Evolutionary conservation across 2,888 invertebrate genomes (phyloP).

Genomic region (Heteromurus nitidus): DNA sequence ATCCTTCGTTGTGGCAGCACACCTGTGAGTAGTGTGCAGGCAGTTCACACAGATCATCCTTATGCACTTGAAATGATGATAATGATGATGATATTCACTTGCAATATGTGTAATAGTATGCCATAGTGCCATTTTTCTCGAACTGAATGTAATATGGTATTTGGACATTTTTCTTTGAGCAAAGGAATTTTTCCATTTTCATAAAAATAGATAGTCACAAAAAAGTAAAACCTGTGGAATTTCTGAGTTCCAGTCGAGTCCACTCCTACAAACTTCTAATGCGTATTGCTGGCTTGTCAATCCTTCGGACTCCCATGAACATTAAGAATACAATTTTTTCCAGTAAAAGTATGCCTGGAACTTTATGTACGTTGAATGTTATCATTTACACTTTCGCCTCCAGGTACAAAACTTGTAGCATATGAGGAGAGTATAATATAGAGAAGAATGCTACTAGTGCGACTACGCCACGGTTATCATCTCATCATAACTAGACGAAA

Average conservation of each 20-base stretch:
- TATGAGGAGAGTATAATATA: not conserved
- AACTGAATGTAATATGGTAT: too few relatives aligned
- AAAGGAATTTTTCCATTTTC: slow-evolving; percentile 46
- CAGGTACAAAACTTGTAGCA: not conserved
- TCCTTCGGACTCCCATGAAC: slow-evolving; percentile 6
- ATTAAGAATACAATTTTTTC: not conserved
- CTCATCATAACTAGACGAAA: slow-evolving; percentile 15
- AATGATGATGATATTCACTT: too few relatives aligned
- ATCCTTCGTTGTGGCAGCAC: too few relatives aligned
- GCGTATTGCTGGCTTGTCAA: slow-evolving; percentile 20
- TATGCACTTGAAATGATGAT: too few relatives aligned
- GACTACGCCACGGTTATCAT: not conserved
- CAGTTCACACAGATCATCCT: too few relatives aligned
- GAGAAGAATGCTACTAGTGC: slow-evolving; percentile 2
- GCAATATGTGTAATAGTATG: too few relatives aligned
- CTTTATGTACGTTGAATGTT: slow-evolving; percentile 3
- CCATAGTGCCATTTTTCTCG: too few relatives aligned
- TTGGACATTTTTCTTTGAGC: slow-evolving; percentile 26
- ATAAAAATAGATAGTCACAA: slow-evolving; percentile 14
- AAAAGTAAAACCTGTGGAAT: too few relatives aligned
- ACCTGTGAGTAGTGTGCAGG: too few relatives aligned
- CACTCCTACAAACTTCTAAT: too few relatives aligned
- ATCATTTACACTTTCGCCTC: slow-evolving; percentile 13
- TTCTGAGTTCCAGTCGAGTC: too few relatives aligned
- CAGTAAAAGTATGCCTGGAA: not conserved